phyloP scores from a whole-genome alignment of 2,888 invertebrate species.

The Temnothorax ravouxi region DNA sequence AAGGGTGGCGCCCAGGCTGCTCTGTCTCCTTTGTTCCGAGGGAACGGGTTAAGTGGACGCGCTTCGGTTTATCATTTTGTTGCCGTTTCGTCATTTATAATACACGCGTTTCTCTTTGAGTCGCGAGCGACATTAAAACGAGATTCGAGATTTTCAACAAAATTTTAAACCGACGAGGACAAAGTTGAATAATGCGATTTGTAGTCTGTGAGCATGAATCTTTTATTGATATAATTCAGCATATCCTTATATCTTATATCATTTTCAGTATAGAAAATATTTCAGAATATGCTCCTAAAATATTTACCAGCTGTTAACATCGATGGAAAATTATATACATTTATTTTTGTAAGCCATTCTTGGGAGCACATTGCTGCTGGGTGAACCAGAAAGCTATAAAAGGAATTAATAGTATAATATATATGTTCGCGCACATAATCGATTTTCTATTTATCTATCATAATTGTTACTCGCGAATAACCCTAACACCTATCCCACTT shows the following conservation, averaged over 20 bases:
- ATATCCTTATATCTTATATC: background rate
- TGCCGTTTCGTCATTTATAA: slow-evolving; percentile 27
- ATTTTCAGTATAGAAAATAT: background rate
- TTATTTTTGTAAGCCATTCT: background rate
- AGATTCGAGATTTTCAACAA: background rate
- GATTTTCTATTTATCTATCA: background rate
- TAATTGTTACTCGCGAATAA: background rate
- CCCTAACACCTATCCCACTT: background rate
- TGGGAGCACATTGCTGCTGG: background rate
- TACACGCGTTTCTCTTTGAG: slow-evolving; percentile 34
- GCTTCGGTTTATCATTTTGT: slow-evolving; percentile 43
- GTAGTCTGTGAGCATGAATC: background rate
- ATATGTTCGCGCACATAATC: background rate
- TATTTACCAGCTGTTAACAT: background rate
- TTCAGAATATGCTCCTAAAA: background rate
- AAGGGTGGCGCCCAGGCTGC: slow-evolving; percentile 24
- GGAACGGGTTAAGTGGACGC: slow-evolving; percentile 73
- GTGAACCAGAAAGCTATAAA: background rate
- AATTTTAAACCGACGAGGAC: background rate
- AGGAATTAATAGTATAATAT: background rate
- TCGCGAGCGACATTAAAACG: slow-evolving; percentile 14
- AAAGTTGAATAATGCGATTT: background rate
- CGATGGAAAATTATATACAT: background rate
- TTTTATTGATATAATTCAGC: background rate
- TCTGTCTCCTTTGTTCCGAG: slow-evolving; percentile 56